Evolutionary conservation across 2,797 vertebrate species (phyloP), one percentile per base, ranked within the genome.

Genomic region (Enteromius radiatus): DNA sequence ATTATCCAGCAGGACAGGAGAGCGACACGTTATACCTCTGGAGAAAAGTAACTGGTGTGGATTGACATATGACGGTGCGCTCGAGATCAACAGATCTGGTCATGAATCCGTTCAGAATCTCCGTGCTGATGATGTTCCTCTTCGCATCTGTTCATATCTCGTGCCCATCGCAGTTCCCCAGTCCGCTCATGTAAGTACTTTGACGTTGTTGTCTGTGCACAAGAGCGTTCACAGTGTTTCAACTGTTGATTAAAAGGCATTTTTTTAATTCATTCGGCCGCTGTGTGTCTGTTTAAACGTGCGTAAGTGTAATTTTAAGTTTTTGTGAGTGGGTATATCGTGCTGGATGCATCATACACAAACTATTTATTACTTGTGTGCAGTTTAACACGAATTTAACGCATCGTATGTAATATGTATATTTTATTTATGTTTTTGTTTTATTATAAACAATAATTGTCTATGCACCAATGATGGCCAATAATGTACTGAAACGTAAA

Each of bases 51-150:
- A 84, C 76, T 80, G 71, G 81, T 65, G 76, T 86, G 80, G 86
- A 80, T 54, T 81, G 80, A 86, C 78, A 79, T 76, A 75, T 43
- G 84, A 78, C 69, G 83, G 84, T 87, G 73, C 87, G 76, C 87
- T 88, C 76, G 85, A 86, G 87, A 88, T 88, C 89, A 91, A 92
- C 90, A 88, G 90, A 88, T 87, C 81, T 86, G 78, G 88, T 86
- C 93, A 99, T 99, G 97, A 96, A 96, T 96, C 95, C 96, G 93
- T 93, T 93, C 94, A 95, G 94, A 94, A 92, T 93, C 88, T 93
- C 94, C 87, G 87, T 91, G 90, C 94, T 96, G 89, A 89, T 95
- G 90, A 89, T 97, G 88, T 93, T 96, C 88, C 90, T 97, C 90
- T 92, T 96, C 87, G 92, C 93, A 70, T 91, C 93, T 81, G 81